Percentiles rank a stretch among this genome's conserved stretches.
These are phyloP conservation scores for Tiaroga cobitis DNA, from an alignment of 2,797 vertebrate species.

Conservation along the genomic window DNA sequence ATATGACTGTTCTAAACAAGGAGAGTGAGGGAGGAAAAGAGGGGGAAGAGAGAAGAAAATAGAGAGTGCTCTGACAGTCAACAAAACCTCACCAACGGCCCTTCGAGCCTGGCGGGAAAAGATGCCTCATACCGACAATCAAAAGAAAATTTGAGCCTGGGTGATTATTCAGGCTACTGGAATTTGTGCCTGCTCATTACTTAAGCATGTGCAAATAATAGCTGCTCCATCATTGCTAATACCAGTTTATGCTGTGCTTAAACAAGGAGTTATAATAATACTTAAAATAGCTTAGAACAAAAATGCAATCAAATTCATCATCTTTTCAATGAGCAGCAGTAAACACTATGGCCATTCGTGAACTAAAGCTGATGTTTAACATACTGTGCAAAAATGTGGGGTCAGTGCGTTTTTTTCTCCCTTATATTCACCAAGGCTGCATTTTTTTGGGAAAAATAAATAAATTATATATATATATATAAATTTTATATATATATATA, in stretches of 20 bases:
- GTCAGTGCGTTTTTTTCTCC: not conserved
- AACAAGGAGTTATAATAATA: constrained; percentile 3
- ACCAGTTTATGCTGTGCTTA: not conserved
- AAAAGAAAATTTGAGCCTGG: not conserved
- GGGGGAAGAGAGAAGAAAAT: not conserved
- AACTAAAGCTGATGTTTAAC: not conserved
- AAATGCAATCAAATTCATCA: not conserved
- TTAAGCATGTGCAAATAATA: constrained; percentile 14
- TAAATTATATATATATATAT: too few species aligned
- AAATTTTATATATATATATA: too few species aligned
- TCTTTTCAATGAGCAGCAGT: not conserved
- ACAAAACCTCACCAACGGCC: not conserved
- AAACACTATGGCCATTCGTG: not conserved
- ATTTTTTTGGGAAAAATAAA: too few species aligned
- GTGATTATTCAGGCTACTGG: constrained; percentile 2
- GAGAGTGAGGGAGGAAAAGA: not conserved
- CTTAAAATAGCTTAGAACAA: not conserved
- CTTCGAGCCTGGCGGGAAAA: not conserved
- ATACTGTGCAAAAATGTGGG: not conserved
- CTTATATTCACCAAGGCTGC: not conserved
- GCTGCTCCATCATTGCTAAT: constrained; percentile 1
- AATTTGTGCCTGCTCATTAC: constrained; percentile 3
- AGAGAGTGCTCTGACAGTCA: not conserved
- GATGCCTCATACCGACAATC: not conserved
- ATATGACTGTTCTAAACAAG: constrained; percentile 36